Conservation (phyloP, 2,888 invertebrate species). For the Dynastes grantii region DNA sequence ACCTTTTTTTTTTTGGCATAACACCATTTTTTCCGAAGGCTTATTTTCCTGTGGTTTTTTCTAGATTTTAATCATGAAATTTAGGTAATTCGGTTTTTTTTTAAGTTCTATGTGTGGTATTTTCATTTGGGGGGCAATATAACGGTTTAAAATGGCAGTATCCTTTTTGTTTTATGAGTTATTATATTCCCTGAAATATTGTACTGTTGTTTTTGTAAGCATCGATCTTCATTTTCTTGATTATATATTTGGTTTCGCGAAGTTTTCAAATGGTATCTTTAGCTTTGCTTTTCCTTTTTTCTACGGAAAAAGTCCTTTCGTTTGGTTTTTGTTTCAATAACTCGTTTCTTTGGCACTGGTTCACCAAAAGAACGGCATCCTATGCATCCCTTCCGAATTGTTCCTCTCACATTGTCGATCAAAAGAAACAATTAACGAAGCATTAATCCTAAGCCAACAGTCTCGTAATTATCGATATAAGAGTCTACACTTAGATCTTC, state of each 20-base stretch:
- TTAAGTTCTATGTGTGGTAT: background rate
- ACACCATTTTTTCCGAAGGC: too few species aligned
- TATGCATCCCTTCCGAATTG: background rate
- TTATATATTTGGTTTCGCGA: too few species aligned
- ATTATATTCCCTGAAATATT: conserved; percentile 44
- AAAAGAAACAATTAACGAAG: conserved; percentile 4
- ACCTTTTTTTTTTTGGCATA: too few species aligned
- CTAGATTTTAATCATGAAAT: too few species aligned
- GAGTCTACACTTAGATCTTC: conserved; percentile 29
- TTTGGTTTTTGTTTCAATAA: background rate
- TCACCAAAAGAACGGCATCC: conserved; percentile 27
- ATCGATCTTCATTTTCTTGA: too few species aligned
- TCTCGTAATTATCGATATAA: conserved; percentile 21
- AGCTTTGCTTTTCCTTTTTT: too few species aligned
- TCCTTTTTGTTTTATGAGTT: background rate
- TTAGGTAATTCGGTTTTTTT: background rate
- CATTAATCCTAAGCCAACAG: conserved; percentile 25
- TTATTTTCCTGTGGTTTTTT: too few species aligned
- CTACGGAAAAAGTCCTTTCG: background rate
- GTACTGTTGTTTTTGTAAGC: conserved; percentile 21
- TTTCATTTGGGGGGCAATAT: background rate
- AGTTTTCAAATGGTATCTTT: too few species aligned
- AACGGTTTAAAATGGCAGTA: conserved; percentile 14
- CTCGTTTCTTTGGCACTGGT: conserved; percentile 35
- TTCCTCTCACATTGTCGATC: conserved; percentile 1